Conservation (phyloP, 2,113 vertebrate species). For the Cathartes aura region DNA sequence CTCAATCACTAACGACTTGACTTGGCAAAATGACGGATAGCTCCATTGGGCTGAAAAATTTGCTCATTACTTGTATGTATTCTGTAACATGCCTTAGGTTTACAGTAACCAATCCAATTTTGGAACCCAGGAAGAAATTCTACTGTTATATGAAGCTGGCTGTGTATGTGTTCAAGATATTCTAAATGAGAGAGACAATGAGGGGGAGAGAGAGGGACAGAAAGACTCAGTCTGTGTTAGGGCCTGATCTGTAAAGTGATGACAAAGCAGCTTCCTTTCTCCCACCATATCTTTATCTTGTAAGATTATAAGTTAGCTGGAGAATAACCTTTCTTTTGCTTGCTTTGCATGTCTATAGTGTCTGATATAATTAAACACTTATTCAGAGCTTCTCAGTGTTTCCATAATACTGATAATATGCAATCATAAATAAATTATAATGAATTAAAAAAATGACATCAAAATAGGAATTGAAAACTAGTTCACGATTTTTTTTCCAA, state of each 20-base stretch:
- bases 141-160: not conserved
- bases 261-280: conserved; percentile 3
- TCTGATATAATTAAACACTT: conserved; percentile 17
- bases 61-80: not conserved
- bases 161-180: not conserved
- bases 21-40: not conserved
- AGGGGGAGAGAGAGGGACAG: not conserved
- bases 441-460: not conserved
- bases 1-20: not conserved
- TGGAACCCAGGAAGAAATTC: not conserved
- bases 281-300: not conserved
- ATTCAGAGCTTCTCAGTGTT: conserved; percentile 13
- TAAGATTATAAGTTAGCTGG: not conserved
- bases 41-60: not conserved
- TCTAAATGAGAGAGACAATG: not conserved
- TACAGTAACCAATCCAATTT: not conserved
- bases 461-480: not conserved
- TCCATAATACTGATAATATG: not conserved
- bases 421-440: conserved; percentile 18
- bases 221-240: not conserved
- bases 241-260: not conserved
- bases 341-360: conserved; percentile 8
- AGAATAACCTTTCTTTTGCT: not conserved
- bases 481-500: not conserved
- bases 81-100: not conserved